phyloP scores from a whole-genome alignment of 2,113 vertebrate species.

The Tachuris rubrigastra region DNA sequence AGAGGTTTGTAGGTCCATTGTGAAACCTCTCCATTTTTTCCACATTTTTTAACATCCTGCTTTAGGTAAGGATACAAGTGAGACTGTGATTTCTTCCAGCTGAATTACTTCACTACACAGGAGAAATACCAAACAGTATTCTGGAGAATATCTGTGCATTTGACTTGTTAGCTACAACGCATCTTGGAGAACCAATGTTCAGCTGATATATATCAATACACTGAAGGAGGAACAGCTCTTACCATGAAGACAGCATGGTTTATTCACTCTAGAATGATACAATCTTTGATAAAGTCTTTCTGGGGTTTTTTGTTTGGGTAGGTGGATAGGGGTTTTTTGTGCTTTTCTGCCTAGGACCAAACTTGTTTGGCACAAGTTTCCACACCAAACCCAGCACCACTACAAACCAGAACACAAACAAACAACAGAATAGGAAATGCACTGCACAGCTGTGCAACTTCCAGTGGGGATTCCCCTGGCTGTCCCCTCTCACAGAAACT shows the following conservation, averaged over 20 bases:
- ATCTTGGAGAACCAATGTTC: neutral
- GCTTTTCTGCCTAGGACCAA: neutral
- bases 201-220: neutral
- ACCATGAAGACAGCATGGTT: neutral
- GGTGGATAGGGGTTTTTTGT: neutral
- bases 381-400: neutral
- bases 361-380: neutral
- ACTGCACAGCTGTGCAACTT: neutral
- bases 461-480: neutral
- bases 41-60: neutral
- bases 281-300: neutral
- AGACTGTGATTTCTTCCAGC: neutral
- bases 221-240: neutral
- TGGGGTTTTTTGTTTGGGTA: neutral
- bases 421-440: neutral
- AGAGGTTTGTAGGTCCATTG: neutral
- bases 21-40: neutral
- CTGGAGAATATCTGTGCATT: neutral
- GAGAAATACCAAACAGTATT: neutral
- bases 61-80: neutral
- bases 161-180: neutral
- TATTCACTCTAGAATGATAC: neutral
- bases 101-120: neutral
- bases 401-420: neutral
- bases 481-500: neutral